Evolutionary conservation across 1,140 invertebrate genomes (phyloP).

Genomic region (Lycorma delicatula): DNA sequence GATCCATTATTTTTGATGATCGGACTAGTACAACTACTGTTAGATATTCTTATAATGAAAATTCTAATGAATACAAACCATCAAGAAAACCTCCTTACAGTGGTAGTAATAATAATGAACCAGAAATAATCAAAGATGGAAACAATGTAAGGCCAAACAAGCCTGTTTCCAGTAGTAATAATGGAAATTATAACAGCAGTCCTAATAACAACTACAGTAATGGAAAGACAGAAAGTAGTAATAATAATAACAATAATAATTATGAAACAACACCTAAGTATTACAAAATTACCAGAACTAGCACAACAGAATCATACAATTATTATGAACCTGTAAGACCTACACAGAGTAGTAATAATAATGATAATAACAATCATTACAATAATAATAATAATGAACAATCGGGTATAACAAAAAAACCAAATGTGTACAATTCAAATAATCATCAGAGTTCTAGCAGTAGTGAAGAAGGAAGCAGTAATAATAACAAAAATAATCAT

Average conservation of each 20-base stretch:
- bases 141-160: constrained; percentile 16
- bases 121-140: too few species aligned
- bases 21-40: too few species aligned
- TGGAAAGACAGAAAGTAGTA: neutral
- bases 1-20: too few species aligned
- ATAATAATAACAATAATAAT: neutral
- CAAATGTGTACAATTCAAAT: neutral
- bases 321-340: too few species aligned
- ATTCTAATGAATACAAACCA: too few species aligned
- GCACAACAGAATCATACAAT: neutral
- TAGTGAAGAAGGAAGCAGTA: neutral
- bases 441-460: too few species aligned
- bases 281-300: neutral
- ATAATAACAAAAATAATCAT: neutral
- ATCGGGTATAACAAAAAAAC: neutral
- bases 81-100: too few species aligned
- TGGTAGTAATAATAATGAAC: too few species aligned
- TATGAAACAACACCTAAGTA: neutral
- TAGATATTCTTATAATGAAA: too few species aligned
- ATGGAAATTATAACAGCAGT: neutral
- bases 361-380: neutral
- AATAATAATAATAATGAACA: neutral
- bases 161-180: neutral
- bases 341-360: neutral
- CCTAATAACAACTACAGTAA: neutral